Evolutionary conservation across 53 echinoderm and acorn worm genomes (phyloP).

Genomic region (Mesocentrotus franciscanus): DNA sequence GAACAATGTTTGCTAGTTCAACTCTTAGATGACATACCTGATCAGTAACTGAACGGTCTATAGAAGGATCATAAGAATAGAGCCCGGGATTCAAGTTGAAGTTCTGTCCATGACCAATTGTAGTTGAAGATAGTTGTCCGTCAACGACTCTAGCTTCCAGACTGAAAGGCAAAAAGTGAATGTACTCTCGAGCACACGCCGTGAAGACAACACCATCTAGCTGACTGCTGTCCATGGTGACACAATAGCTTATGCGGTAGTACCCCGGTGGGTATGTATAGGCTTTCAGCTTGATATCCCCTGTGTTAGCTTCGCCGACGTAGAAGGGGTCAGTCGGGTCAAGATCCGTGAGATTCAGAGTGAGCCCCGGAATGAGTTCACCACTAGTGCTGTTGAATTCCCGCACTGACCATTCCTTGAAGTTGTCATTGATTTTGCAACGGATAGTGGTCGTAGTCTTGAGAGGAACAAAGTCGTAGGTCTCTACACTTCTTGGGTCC

Average conservation of each 20-base stretch:
- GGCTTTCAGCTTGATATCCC: constrained; percentile 77
- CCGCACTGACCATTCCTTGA: constrained; percentile 73
- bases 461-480: constrained; percentile 56
- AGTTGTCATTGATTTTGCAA: constrained; percentile 66
- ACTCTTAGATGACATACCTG: not conserved
- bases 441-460: constrained; percentile 71
- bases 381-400: constrained; percentile 65
- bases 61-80: constrained; percentile 72
- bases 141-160: constrained; percentile 63
- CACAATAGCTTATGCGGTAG: constrained; percentile 76
- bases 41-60: constrained; percentile 1
- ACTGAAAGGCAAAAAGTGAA: constrained; percentile 66
- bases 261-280: constrained; percentile 68
- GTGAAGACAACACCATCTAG: constrained; percentile 63
- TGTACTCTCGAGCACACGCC: constrained; percentile 69
- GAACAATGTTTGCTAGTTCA: not conserved
- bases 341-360: constrained; percentile 58
- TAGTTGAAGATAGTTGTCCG: constrained; percentile 71
- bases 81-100: constrained; percentile 68
- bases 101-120: constrained; percentile 66
- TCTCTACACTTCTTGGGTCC: constrained; percentile 69
- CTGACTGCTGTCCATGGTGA: constrained; percentile 69
- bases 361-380: constrained; percentile 27
- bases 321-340: constrained; percentile 56
- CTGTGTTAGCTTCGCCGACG: constrained; percentile 72